Conservation (phyloP, 2,797 vertebrate genomes). For the Platyrinchus mystaceus region DNA sequence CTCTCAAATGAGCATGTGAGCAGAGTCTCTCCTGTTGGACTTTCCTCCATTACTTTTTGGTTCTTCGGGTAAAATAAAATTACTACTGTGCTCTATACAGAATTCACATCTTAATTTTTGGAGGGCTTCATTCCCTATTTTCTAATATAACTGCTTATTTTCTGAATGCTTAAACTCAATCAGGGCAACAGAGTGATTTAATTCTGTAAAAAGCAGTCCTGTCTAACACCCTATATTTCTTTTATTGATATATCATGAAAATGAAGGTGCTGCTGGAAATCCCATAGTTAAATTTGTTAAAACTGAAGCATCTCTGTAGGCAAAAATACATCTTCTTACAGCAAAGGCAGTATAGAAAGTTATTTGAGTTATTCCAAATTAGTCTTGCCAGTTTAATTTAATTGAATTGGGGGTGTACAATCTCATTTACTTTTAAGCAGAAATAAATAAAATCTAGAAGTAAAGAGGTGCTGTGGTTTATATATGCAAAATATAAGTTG, state of each 20-base stretch:
- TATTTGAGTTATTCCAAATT: neutral
- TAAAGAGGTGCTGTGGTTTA: constrained; percentile 20
- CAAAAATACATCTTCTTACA: neutral
- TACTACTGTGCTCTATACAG: neutral
- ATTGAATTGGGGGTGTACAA: neutral
- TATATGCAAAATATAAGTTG: constrained; percentile 29
- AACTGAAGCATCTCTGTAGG: neutral
- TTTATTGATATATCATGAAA: neutral
- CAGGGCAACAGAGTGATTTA: neutral
- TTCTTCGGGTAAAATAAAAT: neutral
- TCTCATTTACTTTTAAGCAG: constrained; percentile 49
- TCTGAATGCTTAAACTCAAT: neutral
- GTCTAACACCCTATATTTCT: neutral
- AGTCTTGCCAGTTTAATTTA: neutral
- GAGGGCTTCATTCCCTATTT: neutral
- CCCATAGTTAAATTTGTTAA: neutral
- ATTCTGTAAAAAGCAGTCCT: neutral
- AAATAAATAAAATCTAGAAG: constrained; percentile 22
- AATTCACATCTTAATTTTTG: neutral
- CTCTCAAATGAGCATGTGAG: neutral
- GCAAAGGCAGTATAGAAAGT: neutral
- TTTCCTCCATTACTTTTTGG: neutral
- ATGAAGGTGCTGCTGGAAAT: neutral
- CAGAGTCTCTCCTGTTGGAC: neutral
- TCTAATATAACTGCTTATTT: neutral